phyloP scores from a whole-genome alignment of 2,888 invertebrate species.

The Chloroclysta siterata region DNA sequence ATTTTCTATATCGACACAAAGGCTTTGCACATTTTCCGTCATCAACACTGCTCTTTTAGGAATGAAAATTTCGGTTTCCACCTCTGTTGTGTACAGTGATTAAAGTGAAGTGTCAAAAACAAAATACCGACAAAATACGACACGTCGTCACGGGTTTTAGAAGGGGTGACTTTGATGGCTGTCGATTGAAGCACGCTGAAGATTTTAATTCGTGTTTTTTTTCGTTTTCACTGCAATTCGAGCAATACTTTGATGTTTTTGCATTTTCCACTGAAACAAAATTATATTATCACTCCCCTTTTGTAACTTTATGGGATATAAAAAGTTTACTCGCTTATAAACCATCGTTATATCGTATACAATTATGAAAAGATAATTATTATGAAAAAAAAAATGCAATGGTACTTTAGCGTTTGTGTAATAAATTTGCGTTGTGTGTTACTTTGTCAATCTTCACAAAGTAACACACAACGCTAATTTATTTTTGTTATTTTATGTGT shows the following conservation, averaged over 20 bases:
- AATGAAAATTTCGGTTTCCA: constrained; percentile 75
- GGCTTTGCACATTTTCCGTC: constrained; percentile 58
- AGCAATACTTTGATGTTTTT: constrained; percentile 5
- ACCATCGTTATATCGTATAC: not conserved
- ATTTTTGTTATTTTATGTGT: too few relatives aligned
- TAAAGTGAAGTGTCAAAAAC: constrained; percentile 84
- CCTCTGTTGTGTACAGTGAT: constrained; percentile 66
- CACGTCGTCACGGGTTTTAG: constrained; percentile 33
- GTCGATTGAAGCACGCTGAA: constrained; percentile 24
- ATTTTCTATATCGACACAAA: constrained; percentile 60
- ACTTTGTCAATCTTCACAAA: too few relatives aligned
- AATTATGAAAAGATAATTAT: too few relatives aligned
- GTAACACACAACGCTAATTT: too few relatives aligned
- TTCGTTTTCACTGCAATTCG: constrained; percentile 2
- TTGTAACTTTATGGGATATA: not conserved
- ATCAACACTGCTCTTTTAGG: constrained; percentile 74
- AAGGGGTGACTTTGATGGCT: constrained; percentile 11
- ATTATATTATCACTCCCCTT: not conserved
- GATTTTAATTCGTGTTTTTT: constrained; percentile 23
- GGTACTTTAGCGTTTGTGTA: too few relatives aligned
- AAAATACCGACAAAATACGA: constrained; percentile 59
- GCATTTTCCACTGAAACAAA: not conserved
- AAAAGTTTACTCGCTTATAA: not conserved
- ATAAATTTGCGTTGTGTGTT: too few relatives aligned
- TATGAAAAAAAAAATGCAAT: too few relatives aligned